Conservation (phyloP, 2,113 vertebrate genomes). For the Pygoscelis adeliae region DNA sequence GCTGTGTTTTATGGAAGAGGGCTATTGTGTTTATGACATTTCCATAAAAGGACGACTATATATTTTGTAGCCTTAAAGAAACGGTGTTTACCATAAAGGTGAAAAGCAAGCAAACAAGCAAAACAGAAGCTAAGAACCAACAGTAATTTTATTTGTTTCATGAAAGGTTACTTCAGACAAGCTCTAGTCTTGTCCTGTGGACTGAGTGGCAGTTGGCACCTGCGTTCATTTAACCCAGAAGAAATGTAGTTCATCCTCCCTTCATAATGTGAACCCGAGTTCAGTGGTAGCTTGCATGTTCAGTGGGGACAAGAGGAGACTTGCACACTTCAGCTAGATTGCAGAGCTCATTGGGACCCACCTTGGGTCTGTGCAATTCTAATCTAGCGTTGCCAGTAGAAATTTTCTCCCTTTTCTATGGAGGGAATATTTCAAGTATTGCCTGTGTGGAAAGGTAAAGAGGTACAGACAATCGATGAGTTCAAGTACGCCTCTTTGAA, state of each 20-base stretch:
- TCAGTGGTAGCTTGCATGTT: rapidly evolving
- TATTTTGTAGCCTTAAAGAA: background rate
- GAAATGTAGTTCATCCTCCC: background rate
- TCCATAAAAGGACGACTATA: background rate
- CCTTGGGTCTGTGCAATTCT: background rate
- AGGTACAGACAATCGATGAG: background rate
- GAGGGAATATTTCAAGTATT: background rate
- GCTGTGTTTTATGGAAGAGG: background rate
- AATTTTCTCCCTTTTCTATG: background rate
- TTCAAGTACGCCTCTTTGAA: background rate
- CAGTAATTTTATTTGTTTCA: background rate
- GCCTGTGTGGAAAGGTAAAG: background rate
- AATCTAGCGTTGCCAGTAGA: background rate
- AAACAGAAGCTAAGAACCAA: background rate
- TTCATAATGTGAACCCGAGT: background rate
- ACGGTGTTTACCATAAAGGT: background rate
- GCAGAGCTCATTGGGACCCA: background rate
- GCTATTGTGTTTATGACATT: background rate
- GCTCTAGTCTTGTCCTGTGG: background rate
- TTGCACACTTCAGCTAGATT: background rate
- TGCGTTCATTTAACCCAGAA: background rate
- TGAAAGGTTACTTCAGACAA: background rate
- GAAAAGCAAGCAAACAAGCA: background rate
- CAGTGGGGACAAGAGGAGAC: background rate
- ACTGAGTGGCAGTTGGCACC: background rate